A percentile compares a stretch with the other conserved stretches of the same genome.
These are phyloP conservation scores for Nebria ingens DNA, from an alignment of 1,140 invertebrate species.

Conservation along the genomic window DNA sequence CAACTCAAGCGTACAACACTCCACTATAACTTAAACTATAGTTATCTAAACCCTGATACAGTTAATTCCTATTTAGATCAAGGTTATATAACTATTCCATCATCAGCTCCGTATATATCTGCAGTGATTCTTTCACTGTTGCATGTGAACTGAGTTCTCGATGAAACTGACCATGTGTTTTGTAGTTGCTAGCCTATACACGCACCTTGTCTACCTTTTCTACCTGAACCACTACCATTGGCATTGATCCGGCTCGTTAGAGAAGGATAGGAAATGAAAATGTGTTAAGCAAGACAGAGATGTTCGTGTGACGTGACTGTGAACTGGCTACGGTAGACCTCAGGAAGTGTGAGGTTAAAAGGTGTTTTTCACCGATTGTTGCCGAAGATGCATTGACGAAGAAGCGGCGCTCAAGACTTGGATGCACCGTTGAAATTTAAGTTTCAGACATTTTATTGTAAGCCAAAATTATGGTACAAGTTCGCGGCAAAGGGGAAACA, in stretches of 20 bases:
- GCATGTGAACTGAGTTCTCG: not conserved
- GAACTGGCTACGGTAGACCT: no score
- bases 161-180: not conserved
- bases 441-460: not conserved
- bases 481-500: conserved; percentile 7
- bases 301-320: no score
- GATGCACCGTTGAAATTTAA: not conserved
- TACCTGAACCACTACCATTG: no score
- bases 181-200: not conserved
- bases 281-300: no score
- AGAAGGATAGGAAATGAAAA: no score
- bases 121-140: not conserved
- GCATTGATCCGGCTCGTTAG: no score
- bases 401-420: conserved; percentile 11
- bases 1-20: not conserved
- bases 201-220: no score
- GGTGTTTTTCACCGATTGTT: no score
- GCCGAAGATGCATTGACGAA: no score
- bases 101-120: not conserved
- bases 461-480: not conserved
- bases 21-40: not conserved
- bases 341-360: no score
- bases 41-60: not conserved
- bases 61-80: not conserved
- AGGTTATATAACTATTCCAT: not conserved